Conservation (phyloP, 2,797 vertebrate species). For the Amblyraja radiata region DNA sequence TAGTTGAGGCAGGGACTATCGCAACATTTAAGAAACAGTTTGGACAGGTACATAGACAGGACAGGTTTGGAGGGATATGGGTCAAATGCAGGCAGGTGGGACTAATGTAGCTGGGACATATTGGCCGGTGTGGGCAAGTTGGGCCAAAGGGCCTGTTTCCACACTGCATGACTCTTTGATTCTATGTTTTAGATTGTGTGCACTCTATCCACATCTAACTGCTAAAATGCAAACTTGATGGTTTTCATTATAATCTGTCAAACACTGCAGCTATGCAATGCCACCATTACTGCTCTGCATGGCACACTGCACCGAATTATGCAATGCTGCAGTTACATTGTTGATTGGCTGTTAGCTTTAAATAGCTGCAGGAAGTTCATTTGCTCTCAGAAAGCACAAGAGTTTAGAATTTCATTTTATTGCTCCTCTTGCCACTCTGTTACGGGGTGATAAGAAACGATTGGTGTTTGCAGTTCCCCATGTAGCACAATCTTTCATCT, state of each 20-base stretch:
- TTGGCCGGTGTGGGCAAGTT: no score
- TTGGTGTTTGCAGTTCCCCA: not conserved
- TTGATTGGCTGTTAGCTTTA: not conserved
- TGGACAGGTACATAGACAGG: no score
- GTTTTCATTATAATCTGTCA: slow-evolving; percentile 37
- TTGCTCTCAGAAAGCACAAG: not conserved
- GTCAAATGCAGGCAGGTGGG: no score
- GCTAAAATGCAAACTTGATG: not conserved
- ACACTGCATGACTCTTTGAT: no score
- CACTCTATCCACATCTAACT: slow-evolving; percentile 31
- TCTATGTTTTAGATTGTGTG: slow-evolving; percentile 31
- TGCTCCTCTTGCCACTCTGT: not conserved
- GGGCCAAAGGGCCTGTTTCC: no score
- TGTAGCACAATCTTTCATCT: not conserved
- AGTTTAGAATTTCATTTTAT: not conserved
- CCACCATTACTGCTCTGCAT: not conserved
- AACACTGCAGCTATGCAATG: not conserved
- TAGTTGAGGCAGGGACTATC: no score
- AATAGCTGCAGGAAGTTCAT: not conserved
- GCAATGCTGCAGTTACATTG: not conserved
- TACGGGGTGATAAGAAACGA: not conserved
- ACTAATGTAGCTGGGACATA: no score
- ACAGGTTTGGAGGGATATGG: no score
- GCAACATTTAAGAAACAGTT: no score
- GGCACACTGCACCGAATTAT: not conserved